phyloP scores from a whole-genome alignment of 2,888 invertebrate species.

The Digitonthophagus gazella region DNA sequence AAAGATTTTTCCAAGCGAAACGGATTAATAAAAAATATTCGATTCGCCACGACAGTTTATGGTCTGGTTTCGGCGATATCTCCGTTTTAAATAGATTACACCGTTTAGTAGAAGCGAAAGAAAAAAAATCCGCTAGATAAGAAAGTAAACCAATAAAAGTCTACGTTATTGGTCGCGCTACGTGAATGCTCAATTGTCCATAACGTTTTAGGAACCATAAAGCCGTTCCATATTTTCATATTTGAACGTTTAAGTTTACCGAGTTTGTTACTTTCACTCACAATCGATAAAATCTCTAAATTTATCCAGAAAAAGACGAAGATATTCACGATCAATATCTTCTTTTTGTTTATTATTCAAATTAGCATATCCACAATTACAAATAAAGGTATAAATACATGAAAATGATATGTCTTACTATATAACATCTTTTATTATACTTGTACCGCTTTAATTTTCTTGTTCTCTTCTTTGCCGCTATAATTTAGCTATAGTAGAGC shows the following conservation, averaged over 20 bases:
- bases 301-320: too few species aligned
- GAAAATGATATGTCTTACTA: too few species aligned
- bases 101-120: background rate
- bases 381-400: too few species aligned
- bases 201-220: constrained; percentile 21
- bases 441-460: too few species aligned
- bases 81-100: constrained; percentile 7
- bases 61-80: constrained; percentile 7
- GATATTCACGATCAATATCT: too few species aligned
- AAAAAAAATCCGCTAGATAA: background rate
- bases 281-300: too few species aligned
- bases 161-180: constrained; percentile 18
- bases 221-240: constrained; percentile 26
- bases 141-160: background rate
- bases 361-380: too few species aligned
- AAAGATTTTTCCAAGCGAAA: constrained; percentile 1
- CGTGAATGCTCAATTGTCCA: constrained; percentile 26
- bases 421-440: too few species aligned
- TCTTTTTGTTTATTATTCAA: too few species aligned
- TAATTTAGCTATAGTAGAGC: too few species aligned
- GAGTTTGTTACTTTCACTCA: constrained; percentile 14
- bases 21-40: constrained; percentile 9
- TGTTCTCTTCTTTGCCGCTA: too few species aligned
- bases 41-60: background rate
- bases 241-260: background rate